A percentile compares a stretch with the other conserved stretches of the same genome.
phyloP scores from a whole-genome alignment of 2,888 invertebrate species.

The Tortricodes alternella region DNA sequence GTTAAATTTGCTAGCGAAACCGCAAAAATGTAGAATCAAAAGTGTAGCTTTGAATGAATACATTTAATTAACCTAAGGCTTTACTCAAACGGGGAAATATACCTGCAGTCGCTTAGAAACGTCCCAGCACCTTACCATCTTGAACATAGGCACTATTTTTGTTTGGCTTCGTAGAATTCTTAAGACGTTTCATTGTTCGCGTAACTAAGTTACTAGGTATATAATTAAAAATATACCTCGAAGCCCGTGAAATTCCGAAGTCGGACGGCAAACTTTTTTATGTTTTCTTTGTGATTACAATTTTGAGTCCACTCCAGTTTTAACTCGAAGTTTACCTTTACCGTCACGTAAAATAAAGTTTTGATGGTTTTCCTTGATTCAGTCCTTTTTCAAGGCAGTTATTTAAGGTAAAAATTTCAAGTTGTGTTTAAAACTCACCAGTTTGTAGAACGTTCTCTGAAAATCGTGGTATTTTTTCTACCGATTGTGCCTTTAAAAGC shows the following conservation, averaged over 20 bases:
- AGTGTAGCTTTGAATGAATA: slow-evolving; percentile 37
- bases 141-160: background rate
- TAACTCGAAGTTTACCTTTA: slow-evolving; percentile 7
- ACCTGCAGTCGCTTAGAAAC: background rate
- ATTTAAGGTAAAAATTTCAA: too few species aligned
- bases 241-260: slow-evolving; percentile 24
- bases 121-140: background rate
- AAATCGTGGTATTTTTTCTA: too few species aligned
- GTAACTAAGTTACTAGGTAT: background rate
- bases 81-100: slow-evolving; percentile 20
- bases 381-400: background rate
- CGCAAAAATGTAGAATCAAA: slow-evolving; percentile 52
- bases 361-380: slow-evolving; percentile 12
- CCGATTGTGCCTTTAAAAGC: too few species aligned
- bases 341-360: slow-evolving; percentile 4
- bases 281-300: slow-evolving; percentile 35
- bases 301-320: slow-evolving; percentile 32
- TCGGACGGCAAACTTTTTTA: slow-evolving; percentile 34
- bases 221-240: background rate
- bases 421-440: too few species aligned
- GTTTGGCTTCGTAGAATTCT: background rate
- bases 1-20: slow-evolving; percentile 55
- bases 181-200: slow-evolving; percentile 1
- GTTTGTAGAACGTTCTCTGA: too few species aligned
- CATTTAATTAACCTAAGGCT: slow-evolving; percentile 45